Evolutionary conservation across 2,113 vertebrate species (phyloP).

Genomic region (Dasyornis broadbenti): DNA sequence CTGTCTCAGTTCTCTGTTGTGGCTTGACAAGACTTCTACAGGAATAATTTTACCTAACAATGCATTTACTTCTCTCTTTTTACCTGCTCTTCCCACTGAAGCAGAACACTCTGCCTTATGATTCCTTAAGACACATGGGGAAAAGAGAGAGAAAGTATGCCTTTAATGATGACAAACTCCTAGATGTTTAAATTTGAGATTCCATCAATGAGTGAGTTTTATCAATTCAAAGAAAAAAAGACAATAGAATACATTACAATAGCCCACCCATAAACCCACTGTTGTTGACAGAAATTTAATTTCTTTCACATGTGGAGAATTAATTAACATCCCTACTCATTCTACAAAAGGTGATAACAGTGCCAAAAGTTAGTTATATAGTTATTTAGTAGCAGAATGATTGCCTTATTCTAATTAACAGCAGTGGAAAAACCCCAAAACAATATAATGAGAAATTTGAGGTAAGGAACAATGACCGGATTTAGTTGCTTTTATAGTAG

Average conservation of each 20-base stretch:
- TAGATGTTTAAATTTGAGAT: not conserved
- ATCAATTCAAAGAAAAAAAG: not conserved
- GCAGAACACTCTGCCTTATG: not conserved
- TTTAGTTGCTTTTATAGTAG: not conserved
- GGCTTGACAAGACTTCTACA: not conserved
- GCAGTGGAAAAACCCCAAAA: not conserved
- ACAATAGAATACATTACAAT: not conserved
- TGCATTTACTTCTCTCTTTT: not conserved
- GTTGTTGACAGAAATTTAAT: not conserved
- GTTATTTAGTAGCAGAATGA: not conserved
- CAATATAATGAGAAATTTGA: not conserved
- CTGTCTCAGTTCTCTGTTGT: not conserved
- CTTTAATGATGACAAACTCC: not conserved
- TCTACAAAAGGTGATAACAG: not conserved
- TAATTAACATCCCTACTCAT: not conserved
- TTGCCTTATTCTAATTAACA: not conserved
- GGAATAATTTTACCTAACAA: not conserved
- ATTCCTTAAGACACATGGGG: not conserved
- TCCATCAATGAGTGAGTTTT: not conserved
- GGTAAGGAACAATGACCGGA: not conserved
- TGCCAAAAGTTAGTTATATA: not conserved
- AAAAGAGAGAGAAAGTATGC: not conserved
- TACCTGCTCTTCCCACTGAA: not conserved
- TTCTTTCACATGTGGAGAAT: not conserved
- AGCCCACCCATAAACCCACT: not conserved